Conservation (phyloP, 1,140 invertebrate species). For the Agraylea sexmaculata region DNA sequence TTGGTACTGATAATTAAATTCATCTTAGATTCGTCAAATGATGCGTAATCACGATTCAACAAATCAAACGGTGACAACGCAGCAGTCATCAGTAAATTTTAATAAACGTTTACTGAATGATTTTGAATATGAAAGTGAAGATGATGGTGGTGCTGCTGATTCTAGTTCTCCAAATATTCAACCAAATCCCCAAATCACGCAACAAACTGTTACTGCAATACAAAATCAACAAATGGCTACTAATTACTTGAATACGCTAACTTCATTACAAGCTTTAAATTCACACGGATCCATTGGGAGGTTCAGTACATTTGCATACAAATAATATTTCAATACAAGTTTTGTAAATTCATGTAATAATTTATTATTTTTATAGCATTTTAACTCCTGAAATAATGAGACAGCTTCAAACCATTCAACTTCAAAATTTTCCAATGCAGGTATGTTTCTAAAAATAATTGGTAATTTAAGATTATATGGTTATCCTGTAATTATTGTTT, state of each 20-base stretch:
- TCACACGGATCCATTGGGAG: too few relatives aligned
- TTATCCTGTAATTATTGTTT: conserved; percentile 1
- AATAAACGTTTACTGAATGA: conserved; percentile 37
- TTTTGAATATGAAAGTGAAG: conserved; percentile 40
- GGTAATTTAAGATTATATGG: too few relatives aligned
- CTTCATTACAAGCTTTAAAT: too few relatives aligned
- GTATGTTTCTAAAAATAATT: conserved; percentile 8
- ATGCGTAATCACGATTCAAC: background rate
- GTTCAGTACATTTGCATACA: conserved; percentile 2
- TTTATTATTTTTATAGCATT: conserved; percentile 37
- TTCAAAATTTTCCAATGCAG: conserved; percentile 36
- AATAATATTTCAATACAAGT: conserved; percentile 8
- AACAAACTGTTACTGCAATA: too few relatives aligned
- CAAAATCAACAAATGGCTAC: too few relatives aligned
- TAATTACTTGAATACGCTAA: too few relatives aligned
- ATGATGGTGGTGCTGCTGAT: conserved; percentile 24
- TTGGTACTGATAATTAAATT: background rate
- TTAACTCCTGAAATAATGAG: conserved; percentile 61
- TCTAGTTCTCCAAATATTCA: conserved; percentile 2
- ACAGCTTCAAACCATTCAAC: conserved; percentile 55
- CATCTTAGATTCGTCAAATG: background rate
- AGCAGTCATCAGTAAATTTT: conserved; percentile 27
- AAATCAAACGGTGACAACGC: conserved; percentile 3
- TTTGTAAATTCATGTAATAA: conserved; percentile 4
- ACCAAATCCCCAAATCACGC: too few relatives aligned